Evolutionary conservation across 2,888 invertebrate genomes (phyloP).

Genomic region (Branchellion lobata): DNA sequence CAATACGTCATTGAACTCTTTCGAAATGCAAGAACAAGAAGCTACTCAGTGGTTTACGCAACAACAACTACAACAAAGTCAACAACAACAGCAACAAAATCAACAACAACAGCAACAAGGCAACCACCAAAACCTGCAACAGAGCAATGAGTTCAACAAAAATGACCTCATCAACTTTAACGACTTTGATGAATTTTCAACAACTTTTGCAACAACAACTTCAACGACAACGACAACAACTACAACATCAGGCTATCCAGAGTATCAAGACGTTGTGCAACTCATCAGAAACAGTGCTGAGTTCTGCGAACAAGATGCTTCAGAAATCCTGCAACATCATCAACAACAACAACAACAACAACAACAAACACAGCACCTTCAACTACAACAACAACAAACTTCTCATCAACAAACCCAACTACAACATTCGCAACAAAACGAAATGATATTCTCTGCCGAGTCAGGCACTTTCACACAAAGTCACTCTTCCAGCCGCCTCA

Average conservation of each 20-base stretch:
- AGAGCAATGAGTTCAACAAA: too few species aligned
- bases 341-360: conserved; percentile 54
- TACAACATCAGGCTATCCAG: conserved; percentile 34
- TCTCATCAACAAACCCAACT: conserved; percentile 48
- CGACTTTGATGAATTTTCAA: not conserved
- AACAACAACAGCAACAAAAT: not conserved
- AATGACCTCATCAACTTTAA: conserved; percentile 10
- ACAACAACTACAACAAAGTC: not conserved
- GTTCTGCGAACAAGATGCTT: conserved; percentile 47
- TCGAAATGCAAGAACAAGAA: conserved; percentile 45
- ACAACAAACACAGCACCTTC: conserved; percentile 57
- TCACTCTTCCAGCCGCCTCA: not conserved
- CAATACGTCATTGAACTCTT: conserved; percentile 45
- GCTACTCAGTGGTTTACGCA: not conserved
- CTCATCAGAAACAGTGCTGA: conserved; percentile 51
- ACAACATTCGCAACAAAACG: not conserved
- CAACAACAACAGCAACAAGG: not conserved
- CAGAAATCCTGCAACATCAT: not conserved
- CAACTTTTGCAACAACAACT: not conserved
- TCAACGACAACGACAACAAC: not conserved
- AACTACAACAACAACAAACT: conserved; percentile 53
- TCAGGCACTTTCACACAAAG: conserved; percentile 20
- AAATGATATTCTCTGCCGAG: not conserved
- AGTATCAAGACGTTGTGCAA: conserved; percentile 50
- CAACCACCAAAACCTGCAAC: too few species aligned